phyloP scores from a whole-genome alignment of 2,888 invertebrate genomes.

The Nomada ferruginata region DNA sequence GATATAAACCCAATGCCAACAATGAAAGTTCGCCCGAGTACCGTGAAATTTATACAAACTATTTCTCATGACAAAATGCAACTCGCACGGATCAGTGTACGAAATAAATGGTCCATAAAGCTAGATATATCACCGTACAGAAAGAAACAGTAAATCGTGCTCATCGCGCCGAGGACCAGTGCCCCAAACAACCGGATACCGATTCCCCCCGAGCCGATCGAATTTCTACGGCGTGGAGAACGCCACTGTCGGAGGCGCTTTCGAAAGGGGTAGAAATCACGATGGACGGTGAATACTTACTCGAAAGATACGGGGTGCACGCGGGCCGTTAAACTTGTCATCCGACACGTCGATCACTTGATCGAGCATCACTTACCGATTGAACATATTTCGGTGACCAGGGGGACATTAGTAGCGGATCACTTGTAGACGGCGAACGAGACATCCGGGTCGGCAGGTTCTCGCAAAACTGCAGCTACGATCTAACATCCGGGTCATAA shows the following conservation, averaged over 20 bases:
- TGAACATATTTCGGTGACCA: conserved; percentile 83
- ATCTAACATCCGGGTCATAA: conserved; percentile 85
- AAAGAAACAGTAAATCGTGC: background rate
- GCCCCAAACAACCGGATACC: background rate
- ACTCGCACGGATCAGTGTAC: background rate
- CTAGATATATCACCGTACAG: background rate
- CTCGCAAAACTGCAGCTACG: conserved; percentile 83
- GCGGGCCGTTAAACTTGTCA: background rate
- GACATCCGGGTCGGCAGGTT: conserved; percentile 83
- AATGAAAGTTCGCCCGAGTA: background rate
- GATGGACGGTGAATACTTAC: conserved; percentile 31
- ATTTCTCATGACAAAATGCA: no score
- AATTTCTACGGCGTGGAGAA: background rate
- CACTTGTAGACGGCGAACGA: conserved; percentile 75
- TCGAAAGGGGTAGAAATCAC: conserved; percentile 49
- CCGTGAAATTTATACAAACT: background rate
- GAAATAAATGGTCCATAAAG: background rate
- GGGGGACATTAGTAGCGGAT: conserved; percentile 82
- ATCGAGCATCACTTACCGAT: conserved; percentile 81
- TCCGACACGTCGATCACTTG: background rate
- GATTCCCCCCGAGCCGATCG: background rate
- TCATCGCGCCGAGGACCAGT: background rate
- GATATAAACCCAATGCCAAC: background rate
- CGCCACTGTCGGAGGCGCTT: conserved; percentile 6
- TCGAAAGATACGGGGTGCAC: conserved; percentile 10